Evolutionary conservation across 2,113 vertebrate species (phyloP).

Genomic region (Grammomys dolichurus): DNA sequence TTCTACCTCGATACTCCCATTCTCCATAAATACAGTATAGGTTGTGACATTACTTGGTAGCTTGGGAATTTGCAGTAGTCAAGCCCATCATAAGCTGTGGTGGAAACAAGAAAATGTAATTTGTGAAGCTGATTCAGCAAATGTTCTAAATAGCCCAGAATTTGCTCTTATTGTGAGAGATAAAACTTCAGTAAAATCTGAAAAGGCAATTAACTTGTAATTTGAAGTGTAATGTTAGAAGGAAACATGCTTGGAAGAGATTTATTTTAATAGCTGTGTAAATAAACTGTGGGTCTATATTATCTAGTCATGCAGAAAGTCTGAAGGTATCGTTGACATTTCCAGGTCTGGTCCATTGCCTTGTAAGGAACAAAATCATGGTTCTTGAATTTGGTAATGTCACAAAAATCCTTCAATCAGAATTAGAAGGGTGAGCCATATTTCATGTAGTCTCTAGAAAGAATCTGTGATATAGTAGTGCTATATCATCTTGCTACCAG

Average conservation of each 20-base stretch:
- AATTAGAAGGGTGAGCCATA: not conserved
- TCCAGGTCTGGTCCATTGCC: conserved; percentile 10
- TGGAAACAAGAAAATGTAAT: conserved; percentile 75
- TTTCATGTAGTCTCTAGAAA: conserved; percentile 22
- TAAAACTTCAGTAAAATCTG: conserved; percentile 76
- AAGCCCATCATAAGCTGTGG: conserved; percentile 44
- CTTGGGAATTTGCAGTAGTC: conserved; percentile 54
- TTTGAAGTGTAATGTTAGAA: conserved; percentile 66
- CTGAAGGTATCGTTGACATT: conserved; percentile 44
- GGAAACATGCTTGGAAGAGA: conserved; percentile 64
- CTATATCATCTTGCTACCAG: not conserved
- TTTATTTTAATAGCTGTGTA: conserved; percentile 72
- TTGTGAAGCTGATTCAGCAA: conserved; percentile 76
- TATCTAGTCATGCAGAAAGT: conserved; percentile 29
- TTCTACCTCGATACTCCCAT: conserved; percentile 40
- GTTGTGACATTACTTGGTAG: conserved; percentile 49
- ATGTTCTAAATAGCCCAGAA: conserved; percentile 74
- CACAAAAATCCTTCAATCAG: not conserved
- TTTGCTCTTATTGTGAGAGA: conserved; percentile 73
- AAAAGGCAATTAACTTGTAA: conserved; percentile 77
- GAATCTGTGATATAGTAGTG: not conserved
- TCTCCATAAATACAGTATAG: conserved; percentile 51
- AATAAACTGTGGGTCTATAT: conserved; percentile 58
- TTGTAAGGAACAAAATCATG: conserved; percentile 21
- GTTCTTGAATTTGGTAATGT: conserved; percentile 21